Base-by-base conservation (phyloP, 2,888 invertebrate species). In the Ceriagrion tenellum region DNA sequence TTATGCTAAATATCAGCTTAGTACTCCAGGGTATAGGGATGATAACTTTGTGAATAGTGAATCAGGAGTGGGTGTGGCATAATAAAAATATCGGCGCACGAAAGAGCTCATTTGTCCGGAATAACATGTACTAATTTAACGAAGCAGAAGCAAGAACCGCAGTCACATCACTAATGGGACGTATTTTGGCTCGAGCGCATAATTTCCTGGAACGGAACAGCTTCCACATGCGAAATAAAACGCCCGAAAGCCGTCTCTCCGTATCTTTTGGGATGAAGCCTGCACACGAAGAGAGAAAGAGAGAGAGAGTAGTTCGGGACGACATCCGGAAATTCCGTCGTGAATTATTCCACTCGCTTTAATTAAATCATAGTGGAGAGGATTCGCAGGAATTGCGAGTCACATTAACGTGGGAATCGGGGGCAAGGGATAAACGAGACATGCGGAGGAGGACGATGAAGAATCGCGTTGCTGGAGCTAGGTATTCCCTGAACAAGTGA, bases 291-390 rank as follows among this genome's bases (percentile, higher is more conserved):
- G 69, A n/a, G 69, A 69, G 69, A 26, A 23, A 13, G n/a, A n/a
- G 13, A 26, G 47, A 47, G 47, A 47, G 47, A 47, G 47, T 8
- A 47, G 69, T 69, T 69, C 69, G 69, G 69, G 69, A 26, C 30
- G 81, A 81, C 13, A 81, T 35, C 81, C 81, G 81, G 35, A 81
- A 30, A 12, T 8, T 4, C 16, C 81, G 30, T 26, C 81, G 35
- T 81, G 81, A 81, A 81, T 81, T 81, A 81, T 81, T 81, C 81
- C 81, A 18, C 81, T 81, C 81, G 81, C 26, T 35, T 81, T 81
- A 81, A 81, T 81, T 81, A 81, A 81, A n/a, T 69, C 69, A 26
- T 26, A 69, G 26, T 69, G 10, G 12, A 47, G 59, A 59, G 59
- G 12, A 59, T 59, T 59, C 59, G 59, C 69, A n/a, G 69, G 69